Evolutionary conservation across 2,113 vertebrate species (phyloP), one percentile per base, ranked within the genome.

Genomic region (Periophthalmus modestus): DNA sequence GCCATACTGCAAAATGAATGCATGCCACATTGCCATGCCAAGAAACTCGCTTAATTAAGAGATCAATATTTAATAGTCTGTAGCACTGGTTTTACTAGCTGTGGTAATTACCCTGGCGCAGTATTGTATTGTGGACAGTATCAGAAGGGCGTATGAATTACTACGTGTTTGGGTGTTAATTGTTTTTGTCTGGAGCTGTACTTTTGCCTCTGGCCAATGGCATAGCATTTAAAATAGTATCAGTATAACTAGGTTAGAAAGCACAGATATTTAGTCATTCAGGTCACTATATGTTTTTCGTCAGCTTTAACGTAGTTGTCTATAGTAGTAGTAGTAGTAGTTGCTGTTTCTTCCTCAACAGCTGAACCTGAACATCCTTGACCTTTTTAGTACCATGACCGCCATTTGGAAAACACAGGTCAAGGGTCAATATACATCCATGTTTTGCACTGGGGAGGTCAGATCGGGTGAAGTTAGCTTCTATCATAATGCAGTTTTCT

Each of bases 351-450:
- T 28, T 28, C 59, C 61, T 43, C 36, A 36, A 13, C 47, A 66
- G 68, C 70, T 80, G 72, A 73, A 73, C 71, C 46, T 77, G 68
- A 59, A 52, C 23, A 72, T 28, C 65, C 23, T 81, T 87, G 72
- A 78, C 78, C 57, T 48, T 69, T 69, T 55, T 63, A 67, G 69
- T 34, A 39, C 39, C n/a, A 10, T 33, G 68, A 69, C 43, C 2
- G 39, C 59, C 24, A 14, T 39, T 79, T 39, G 59, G 39, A 67
- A 69, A 63, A 47, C 33, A 36, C 5, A 43, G 74, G 15, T 4
- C 39, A 61, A 13, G 33, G 52, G 65, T 4, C 43, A 68, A 59
- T 34, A 48, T 75, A 59, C 2, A 11, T 7, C 52, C 52, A 36
- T 61, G 43, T 63, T 55, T 48, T 48, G 82, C 7, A 12, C 75